These are phyloP conservation scores for Listronotus oregonensis DNA, from an alignment of 1,140 invertebrate genomes.

Conservation along the genomic window DNA sequence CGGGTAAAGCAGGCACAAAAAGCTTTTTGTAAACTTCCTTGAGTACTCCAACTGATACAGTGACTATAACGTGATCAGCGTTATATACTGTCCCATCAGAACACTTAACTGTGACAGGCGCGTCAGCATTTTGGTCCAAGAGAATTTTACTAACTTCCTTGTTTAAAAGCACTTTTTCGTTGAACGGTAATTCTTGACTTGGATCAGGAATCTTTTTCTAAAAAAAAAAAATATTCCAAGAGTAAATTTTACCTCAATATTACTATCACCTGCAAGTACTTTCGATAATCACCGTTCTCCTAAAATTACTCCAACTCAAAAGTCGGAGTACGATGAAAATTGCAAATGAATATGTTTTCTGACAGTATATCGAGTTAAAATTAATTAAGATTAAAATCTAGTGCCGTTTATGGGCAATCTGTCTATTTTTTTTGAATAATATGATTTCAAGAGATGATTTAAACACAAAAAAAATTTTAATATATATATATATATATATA, in stretches of 20 bases:
- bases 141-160: slow-evolving; percentile 41
- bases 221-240: slow-evolving; percentile 1
- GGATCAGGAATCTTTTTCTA: slow-evolving; percentile 58
- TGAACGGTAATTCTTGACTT: slow-evolving; percentile 62
- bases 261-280: too few species aligned
- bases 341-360: too few species aligned
- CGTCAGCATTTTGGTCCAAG: slow-evolving; percentile 51
- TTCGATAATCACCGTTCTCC: too few species aligned
- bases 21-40: slow-evolving; percentile 64
- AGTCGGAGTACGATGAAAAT: too few species aligned
- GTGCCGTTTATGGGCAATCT: too few species aligned
- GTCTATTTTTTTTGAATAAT: too few species aligned
- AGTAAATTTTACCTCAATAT: slow-evolving; percentile 9
- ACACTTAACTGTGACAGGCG: slow-evolving; percentile 34
- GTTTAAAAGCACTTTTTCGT: slow-evolving; percentile 39
- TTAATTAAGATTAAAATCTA: too few species aligned
- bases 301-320: too few species aligned
- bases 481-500: too few species aligned
- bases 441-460: too few species aligned
- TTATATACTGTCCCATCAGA: slow-evolving; percentile 62
- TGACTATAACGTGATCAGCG: slow-evolving; percentile 71
- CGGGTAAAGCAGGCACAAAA: slow-evolving; percentile 66
- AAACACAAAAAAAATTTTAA: too few species aligned
- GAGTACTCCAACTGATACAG: slow-evolving; percentile 70
- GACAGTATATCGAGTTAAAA: too few species aligned